Base-by-base conservation (phyloP, 2,888 invertebrate species). In the Scrobipalpa costella region DNA sequence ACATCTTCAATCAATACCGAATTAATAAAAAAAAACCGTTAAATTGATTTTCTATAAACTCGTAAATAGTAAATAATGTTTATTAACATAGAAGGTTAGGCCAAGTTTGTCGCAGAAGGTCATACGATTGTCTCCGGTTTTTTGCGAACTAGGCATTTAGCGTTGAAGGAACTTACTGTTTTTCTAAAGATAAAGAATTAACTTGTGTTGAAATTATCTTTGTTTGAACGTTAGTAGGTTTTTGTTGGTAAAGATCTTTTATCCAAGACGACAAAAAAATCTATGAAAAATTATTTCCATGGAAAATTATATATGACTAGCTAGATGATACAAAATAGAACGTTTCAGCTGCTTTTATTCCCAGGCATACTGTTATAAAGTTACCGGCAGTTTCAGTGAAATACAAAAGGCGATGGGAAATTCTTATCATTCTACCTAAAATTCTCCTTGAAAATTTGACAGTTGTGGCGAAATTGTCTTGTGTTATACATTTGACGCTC, bases 21-120 rank as follows among this genome's bases (percentile, higher is more conserved):
- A 27, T 57, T 38, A n/a, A 40, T 50, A 21, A 13, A 27, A 34
- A 17, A 58, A 40, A 6, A 40, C 8, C 19, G 19, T 34, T 21
- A 52, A 62, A 62, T 62, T 38, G 62, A 55, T 62, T 62, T 62
- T 55, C 40, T 8, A 17, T 40, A 27, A n/a, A 50, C 7, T 36
- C 13, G 19, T 40, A 19, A 55, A 36, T 15, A 17, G 38, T 15
- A n/a, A n/a, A n/a, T 9, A 19, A 9, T 57, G 17, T 65, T 68
- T 64, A 65, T 65, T 67, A 71, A 72, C n/a, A 75, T 19, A 76
- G 76, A 60, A 80, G 80, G 79, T 74, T 82, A 82, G 84, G 86
- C 81, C 87, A 86, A 87, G 85, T 83, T 79, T 79, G 75, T 66
- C 69, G 63, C 66, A 63, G 78, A 81, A 87, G 86, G 86, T 72